These are phyloP conservation scores for Lophotis ruficrista DNA, from an alignment of 2,113 vertebrate species.

Conservation along the genomic window DNA sequence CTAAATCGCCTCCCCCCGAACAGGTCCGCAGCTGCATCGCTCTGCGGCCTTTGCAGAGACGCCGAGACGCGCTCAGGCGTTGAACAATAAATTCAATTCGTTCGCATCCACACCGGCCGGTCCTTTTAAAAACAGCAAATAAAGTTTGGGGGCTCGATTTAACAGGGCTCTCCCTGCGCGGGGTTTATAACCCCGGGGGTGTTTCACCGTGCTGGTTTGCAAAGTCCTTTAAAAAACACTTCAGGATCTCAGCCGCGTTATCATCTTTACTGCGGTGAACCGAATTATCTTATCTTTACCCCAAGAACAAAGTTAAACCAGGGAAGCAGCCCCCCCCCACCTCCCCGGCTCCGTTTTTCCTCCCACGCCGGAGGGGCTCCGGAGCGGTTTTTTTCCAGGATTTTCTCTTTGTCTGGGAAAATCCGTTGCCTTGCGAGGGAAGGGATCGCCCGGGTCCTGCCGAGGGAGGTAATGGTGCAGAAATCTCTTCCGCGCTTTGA, in stretches of 20 bases:
- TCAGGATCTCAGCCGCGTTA: slow-evolving; percentile 31
- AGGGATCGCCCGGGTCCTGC: not conserved
- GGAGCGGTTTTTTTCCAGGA: not conserved
- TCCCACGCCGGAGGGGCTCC: not conserved
- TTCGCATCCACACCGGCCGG: not conserved
- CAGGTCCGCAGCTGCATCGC: slow-evolving; percentile 21
- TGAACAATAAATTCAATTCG: slow-evolving; percentile 33
- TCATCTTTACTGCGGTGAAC: slow-evolving; percentile 8
- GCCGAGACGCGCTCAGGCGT: slow-evolving; percentile 48
- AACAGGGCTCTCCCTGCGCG: not conserved
- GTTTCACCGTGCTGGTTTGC: not conserved
- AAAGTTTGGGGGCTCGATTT: not conserved
- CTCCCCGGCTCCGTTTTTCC: not conserved
- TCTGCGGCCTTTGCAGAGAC: slow-evolving; percentile 2
- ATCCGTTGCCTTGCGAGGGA: not conserved
- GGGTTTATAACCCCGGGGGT: slow-evolving; percentile 11
- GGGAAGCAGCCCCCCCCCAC: not conserved
- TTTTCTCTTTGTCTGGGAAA: slow-evolving; percentile 45
- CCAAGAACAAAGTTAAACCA: slow-evolving; percentile 36
- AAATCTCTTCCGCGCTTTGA: not conserved
- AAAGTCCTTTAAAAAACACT: slow-evolving; percentile 47
- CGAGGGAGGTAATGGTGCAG: not conserved
- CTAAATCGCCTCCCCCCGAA: slow-evolving; percentile 52
- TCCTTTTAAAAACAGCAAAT: not conserved
- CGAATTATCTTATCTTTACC: slow-evolving; percentile 59